Percentiles rank a stretch among this genome's conserved stretches.
phyloP scores from a whole-genome alignment of 64 coral and sea anemone genomes.

The Porites lutea region DNA sequence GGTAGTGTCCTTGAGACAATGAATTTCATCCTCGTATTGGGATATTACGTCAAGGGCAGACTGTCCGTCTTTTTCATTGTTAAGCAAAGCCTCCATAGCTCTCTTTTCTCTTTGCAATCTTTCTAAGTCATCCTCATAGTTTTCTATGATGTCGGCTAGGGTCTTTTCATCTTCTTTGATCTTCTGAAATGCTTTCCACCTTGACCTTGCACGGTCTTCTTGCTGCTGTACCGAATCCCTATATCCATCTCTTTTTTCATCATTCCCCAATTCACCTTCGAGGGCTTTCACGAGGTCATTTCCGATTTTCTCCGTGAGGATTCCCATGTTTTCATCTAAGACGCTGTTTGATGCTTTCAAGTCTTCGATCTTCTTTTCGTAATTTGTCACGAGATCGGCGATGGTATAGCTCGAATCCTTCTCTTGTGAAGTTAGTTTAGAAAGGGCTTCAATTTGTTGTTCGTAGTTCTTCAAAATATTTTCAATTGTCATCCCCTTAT shows the following conservation, averaged over 20 bases:
- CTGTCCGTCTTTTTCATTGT: background rate
- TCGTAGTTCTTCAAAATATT: slow-evolving; percentile 1
- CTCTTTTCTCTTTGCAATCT: slow-evolving; percentile 71
- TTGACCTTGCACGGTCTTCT: background rate
- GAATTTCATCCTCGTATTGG: slow-evolving; percentile 67
- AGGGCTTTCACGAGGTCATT: slow-evolving; percentile 51
- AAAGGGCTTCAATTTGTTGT: background rate
- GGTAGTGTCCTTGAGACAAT: background rate
- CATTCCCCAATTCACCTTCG: background rate
- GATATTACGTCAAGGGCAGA: slow-evolving; percentile 46
- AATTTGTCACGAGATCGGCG: background rate
- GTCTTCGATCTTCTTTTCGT: background rate
- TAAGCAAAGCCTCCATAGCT: slow-evolving; percentile 2
- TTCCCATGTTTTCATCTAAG: slow-evolving; percentile 39
- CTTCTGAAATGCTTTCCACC: slow-evolving; percentile 1
- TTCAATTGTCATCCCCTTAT: background rate
- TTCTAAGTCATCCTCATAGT: slow-evolving; percentile 43
- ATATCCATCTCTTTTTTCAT: background rate
- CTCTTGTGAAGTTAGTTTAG: background rate
- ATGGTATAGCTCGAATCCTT: background rate
- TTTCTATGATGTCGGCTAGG: slow-evolving; percentile 53
- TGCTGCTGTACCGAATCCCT: background rate
- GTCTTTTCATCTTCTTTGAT: slow-evolving; percentile 55
- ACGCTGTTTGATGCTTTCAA: background rate
- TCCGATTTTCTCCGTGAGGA: slow-evolving; percentile 29